phyloP scores from a whole-genome alignment of 2,113 vertebrate species.

The Myocastor coypus region DNA sequence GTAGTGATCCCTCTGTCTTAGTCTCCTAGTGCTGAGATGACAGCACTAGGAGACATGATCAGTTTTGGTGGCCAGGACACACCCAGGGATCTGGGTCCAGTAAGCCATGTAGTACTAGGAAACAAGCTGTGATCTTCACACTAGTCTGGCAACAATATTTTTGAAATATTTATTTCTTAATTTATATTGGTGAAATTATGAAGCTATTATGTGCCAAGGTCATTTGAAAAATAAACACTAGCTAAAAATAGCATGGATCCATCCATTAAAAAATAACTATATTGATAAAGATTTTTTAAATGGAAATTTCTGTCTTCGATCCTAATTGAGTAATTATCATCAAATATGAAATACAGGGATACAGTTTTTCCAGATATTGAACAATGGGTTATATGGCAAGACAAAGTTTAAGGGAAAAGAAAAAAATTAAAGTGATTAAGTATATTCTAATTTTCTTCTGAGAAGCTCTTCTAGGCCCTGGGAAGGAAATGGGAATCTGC shows the following conservation, averaged over 20 bases:
- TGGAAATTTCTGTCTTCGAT: neutral
- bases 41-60: no score
- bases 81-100: no score
- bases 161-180: slow-evolving; percentile 5
- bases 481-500: no score
- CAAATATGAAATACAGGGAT: neutral
- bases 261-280: neutral
- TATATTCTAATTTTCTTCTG: neutral
- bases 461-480: neutral
- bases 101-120: no score
- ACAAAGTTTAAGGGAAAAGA: neutral
- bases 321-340: neutral
- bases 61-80: no score
- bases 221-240: neutral
- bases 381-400: neutral
- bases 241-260: neutral
- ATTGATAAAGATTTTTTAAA: neutral
- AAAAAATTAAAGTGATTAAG: neutral
- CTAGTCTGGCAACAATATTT: neutral
- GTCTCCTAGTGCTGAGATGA: no score
- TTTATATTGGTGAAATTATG: neutral
- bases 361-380: neutral
- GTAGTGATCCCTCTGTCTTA: no score
- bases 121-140: no score
- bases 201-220: neutral